A percentile compares a stretch with the other conserved stretches of the same genome.
Conservation (phyloP, 2,113 vertebrate species). For the Podarcis cretensis region DNA sequence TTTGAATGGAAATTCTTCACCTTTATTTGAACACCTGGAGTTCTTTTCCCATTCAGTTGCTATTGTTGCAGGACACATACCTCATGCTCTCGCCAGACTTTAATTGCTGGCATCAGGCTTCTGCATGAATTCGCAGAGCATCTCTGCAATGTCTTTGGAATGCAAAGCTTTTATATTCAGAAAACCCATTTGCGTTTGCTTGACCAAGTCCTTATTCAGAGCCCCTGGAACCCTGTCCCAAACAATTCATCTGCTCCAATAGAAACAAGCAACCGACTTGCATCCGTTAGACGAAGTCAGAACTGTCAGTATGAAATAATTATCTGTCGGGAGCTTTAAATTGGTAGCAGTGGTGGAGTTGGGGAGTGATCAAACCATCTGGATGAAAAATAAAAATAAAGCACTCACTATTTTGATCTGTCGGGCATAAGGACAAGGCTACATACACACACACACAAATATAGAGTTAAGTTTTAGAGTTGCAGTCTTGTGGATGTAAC, state of each 20-base stretch:
- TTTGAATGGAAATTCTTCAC: not conserved
- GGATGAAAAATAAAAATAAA: not conserved
- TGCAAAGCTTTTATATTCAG: conserved; percentile 42
- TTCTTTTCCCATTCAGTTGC: accelerated
- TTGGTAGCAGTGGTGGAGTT: conserved; percentile 13
- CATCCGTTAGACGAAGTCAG: conserved; percentile 33
- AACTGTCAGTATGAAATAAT: conserved; percentile 48
- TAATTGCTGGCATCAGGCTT: conserved; percentile 35
- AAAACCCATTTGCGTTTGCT: conserved; percentile 52
- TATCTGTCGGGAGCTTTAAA: conserved; percentile 46
- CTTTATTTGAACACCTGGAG: not conserved
- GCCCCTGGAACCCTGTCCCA: conserved; percentile 51
- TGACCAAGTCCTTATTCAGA: conserved; percentile 44
- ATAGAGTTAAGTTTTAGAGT: not conserved
- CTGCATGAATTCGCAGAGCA: not conserved
- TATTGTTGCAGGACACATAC: not conserved
- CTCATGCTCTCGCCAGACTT: not conserved
- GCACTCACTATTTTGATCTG: not conserved
- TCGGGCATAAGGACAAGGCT: not conserved
- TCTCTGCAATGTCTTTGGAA: conserved; percentile 32
- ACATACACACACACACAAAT: not conserved
- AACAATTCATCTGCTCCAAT: conserved; percentile 65
- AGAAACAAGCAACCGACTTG: conserved; percentile 61
- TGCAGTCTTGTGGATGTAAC: not conserved
- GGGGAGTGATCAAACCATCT: conserved; percentile 40